These are phyloP conservation scores for Trichosurus vulpecula DNA, from an alignment of 2,797 vertebrate species.

Conservation along the genomic window DNA sequence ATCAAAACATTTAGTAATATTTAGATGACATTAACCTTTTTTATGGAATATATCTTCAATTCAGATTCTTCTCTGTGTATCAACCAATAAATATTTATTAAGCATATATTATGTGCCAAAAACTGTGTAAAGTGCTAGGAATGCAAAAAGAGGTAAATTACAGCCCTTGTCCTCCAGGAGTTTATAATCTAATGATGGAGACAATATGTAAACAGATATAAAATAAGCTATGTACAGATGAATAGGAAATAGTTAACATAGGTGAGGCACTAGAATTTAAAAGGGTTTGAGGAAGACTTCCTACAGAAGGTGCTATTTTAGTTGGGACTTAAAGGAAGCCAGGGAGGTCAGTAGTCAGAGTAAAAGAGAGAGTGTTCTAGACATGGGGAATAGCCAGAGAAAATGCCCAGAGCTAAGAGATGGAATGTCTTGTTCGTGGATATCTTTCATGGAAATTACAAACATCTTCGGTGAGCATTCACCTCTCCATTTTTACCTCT, in stretches of 20 bases:
- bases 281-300: background rate
- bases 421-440: background rate
- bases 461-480: background rate
- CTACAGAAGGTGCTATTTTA: background rate
- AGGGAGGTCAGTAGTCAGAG: background rate
- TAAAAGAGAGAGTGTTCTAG: background rate
- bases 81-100: background rate
- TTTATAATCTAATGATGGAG: background rate
- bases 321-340: background rate
- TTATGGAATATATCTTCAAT: background rate
- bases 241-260: background rate
- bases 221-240: background rate
- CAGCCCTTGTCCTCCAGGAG: background rate
- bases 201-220: background rate
- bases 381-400: background rate
- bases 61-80: background rate
- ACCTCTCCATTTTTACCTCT: background rate
- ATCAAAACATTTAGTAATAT: background rate
- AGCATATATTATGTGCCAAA: background rate
- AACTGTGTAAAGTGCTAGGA: background rate
- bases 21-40: background rate
- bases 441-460: background rate
- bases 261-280: background rate
- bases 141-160: background rate
- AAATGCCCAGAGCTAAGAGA: background rate